Percentiles rank a stretch among this genome's conserved stretches.
phyloP scores from a whole-genome alignment of 2,888 invertebrate genomes.

The Polydrusus cervinus region DNA sequence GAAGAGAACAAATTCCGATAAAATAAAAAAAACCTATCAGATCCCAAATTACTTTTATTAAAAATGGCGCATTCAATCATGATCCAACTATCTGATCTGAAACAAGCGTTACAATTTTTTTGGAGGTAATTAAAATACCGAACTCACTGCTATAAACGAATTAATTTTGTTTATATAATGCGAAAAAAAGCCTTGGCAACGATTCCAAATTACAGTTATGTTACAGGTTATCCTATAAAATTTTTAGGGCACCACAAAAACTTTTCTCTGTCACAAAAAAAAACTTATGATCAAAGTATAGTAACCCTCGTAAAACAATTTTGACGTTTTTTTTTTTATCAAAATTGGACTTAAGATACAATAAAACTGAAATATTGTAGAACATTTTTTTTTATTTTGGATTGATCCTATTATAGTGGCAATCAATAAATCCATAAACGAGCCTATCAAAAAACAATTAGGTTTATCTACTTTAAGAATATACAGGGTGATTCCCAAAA shows the following conservation, averaged over 20 bases:
- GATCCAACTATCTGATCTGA: not conserved
- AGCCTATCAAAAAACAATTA: no score
- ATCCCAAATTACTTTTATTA: not conserved
- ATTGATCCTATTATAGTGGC: no score
- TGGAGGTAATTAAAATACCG: slow-evolving; percentile 7
- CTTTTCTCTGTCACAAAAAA: no score
- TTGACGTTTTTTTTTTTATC: not conserved
- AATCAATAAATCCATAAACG: no score
- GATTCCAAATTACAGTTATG: not conserved
- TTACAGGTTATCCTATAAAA: not conserved
- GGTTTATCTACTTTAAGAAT: no score
- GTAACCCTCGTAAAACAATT: not conserved
- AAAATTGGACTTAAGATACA: not conserved
- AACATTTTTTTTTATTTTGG: no score
- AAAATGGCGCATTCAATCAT: not conserved
- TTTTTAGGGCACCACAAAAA: not conserved
- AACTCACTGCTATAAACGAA: slow-evolving; percentile 5
- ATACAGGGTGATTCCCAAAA: no score
- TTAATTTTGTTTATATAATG: not conserved
- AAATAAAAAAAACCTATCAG: no score
- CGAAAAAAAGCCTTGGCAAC: not conserved
- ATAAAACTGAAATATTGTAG: not conserved
- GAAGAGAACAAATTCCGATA: no score
- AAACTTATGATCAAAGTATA: no score
- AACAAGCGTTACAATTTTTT: slow-evolving; percentile 2